phyloP scores from a whole-genome alignment of 2,797 vertebrate species.

The Enteromius treurensis region DNA sequence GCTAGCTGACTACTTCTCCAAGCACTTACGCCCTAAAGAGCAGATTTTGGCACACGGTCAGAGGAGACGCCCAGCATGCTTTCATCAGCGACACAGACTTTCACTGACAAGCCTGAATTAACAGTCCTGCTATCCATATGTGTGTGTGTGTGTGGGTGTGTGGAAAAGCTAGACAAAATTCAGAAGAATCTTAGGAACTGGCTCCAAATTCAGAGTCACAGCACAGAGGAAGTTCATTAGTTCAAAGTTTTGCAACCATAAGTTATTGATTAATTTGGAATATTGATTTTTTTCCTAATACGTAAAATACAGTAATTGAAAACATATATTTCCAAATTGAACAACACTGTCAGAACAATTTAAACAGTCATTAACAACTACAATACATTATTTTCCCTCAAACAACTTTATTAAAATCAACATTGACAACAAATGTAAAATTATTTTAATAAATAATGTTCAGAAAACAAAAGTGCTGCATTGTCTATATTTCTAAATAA shows the following conservation, averaged over 20 bases:
- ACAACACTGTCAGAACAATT: background rate
- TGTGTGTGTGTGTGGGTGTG: background rate
- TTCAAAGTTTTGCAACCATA: background rate
- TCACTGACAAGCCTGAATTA: slow-evolving; percentile 48
- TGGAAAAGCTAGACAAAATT: background rate
- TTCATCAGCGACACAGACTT: slow-evolving; percentile 49
- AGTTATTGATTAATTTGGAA: background rate
- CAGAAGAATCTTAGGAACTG: background rate
- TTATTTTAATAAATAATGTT: background rate
- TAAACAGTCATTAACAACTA: background rate
- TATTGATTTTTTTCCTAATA: background rate
- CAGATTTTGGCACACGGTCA: slow-evolving; percentile 53
- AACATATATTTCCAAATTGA: background rate
- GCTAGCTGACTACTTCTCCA: slow-evolving; percentile 52
- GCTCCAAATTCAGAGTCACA: background rate
- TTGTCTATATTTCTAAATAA: too few relatives aligned
- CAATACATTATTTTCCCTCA: background rate
- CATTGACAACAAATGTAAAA: background rate
- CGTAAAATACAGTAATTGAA: background rate
- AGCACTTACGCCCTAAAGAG: slow-evolving; percentile 59
- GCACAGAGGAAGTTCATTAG: background rate
- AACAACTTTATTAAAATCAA: background rate
- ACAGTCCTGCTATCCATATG: slow-evolving; percentile 30
- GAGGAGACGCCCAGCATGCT: slow-evolving; percentile 50
- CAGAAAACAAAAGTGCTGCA: background rate